phyloP scores from a whole-genome alignment of 2,113 vertebrate species.

The Falcunculus frontatus region DNA sequence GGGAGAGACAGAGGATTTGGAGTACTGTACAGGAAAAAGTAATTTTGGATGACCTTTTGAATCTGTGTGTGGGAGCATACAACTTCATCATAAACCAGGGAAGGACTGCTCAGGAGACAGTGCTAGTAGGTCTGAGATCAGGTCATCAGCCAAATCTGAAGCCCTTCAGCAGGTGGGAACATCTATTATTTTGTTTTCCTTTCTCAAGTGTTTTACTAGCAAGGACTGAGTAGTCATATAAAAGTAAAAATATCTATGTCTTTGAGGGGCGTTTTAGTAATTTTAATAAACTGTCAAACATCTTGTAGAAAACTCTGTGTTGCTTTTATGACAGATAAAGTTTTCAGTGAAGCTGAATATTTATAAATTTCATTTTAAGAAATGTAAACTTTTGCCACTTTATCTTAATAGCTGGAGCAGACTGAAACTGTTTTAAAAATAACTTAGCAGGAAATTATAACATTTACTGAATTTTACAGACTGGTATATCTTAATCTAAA shows the following conservation, averaged over 20 bases:
- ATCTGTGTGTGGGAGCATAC: not conserved
- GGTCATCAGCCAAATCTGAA: not conserved
- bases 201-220: not conserved
- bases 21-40: not conserved
- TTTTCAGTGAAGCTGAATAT: not conserved
- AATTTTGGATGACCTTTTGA: slow-evolving; percentile 45
- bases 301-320: not conserved
- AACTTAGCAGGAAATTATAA: not conserved
- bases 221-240: not conserved
- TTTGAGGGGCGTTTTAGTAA: not conserved
- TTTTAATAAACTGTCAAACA: not conserved
- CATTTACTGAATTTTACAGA: not conserved
- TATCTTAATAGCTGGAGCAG: not conserved
- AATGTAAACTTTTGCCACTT: not conserved
- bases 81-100: not conserved
- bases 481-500: not conserved
- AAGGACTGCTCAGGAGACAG: not conserved
- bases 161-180: not conserved
- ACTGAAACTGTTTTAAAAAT: not conserved
- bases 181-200: not conserved
- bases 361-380: not conserved
- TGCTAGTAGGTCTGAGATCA: not conserved
- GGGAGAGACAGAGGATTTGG: not conserved
- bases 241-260: not conserved
- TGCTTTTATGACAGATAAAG: not conserved